phyloP scores from a whole-genome alignment of 1,140 invertebrate genomes.

The Lordiphosa mommai region DNA sequence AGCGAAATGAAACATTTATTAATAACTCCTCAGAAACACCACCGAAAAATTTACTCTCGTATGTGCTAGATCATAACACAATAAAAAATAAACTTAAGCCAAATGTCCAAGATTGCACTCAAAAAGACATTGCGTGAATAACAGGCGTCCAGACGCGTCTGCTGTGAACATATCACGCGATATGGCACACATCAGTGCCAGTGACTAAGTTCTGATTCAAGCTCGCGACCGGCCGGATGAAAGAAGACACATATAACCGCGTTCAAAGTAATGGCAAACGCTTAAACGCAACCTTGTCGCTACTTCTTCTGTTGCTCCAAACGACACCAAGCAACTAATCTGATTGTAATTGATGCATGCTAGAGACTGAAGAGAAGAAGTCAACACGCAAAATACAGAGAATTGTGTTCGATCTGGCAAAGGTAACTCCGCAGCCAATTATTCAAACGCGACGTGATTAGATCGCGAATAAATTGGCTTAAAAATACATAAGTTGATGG shows the following conservation, averaged over 20 bases:
- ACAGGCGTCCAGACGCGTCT: too few species aligned
- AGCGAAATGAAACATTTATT: too few species aligned
- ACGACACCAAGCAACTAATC: conserved; percentile 60
- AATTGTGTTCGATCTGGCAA: conserved; percentile 23
- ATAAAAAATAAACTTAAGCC: too few species aligned
- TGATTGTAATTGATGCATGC: conserved; percentile 71
- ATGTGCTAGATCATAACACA: too few species aligned
- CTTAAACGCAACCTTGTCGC: conserved; percentile 11
- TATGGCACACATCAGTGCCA: too few species aligned
- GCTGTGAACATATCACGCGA: too few species aligned
- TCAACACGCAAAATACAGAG: conserved; percentile 49
- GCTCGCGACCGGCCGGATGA: too few species aligned
- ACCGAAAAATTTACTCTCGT: too few species aligned
- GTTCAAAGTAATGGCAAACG: conserved; percentile 18
- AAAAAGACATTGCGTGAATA: too few species aligned
- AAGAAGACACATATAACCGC: not conserved
- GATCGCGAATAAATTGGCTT: conserved; percentile 58
- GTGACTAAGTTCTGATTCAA: too few species aligned
- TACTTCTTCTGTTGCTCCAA: conserved; percentile 18
- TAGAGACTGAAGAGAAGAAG: conserved; percentile 29
- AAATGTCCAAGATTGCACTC: too few species aligned
- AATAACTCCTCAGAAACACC: too few species aligned
- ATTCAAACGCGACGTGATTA: conserved; percentile 59
- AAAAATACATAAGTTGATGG: conserved; percentile 27
- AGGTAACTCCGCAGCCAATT: conserved; percentile 54